Percentiles rank a stretch among this genome's conserved stretches.
Conservation (phyloP, 2,113 vertebrate species). For the Triplophysa siluroides region DNA sequence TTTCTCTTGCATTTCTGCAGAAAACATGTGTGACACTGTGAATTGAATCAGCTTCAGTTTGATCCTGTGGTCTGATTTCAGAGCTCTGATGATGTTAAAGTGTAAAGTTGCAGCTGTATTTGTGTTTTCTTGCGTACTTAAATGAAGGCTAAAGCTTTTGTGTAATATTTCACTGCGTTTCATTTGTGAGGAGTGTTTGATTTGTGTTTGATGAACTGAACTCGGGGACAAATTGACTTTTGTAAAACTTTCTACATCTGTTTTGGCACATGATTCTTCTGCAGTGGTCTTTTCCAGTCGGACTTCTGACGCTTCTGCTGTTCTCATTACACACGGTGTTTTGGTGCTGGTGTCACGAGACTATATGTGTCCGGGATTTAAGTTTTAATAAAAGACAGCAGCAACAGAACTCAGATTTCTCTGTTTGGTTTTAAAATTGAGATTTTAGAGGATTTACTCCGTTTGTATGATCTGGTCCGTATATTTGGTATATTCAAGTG, state of each 20-base stretch:
- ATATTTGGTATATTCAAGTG: too few species aligned
- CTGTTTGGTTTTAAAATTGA: neutral
- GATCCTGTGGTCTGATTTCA: neutral
- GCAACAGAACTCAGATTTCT: neutral
- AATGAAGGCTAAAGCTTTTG: neutral
- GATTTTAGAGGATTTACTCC: too few species aligned
- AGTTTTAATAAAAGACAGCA: constrained; percentile 64
- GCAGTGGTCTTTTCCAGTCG: constrained; percentile 55
- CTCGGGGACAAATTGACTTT: constrained; percentile 58
- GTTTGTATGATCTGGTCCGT: too few species aligned
- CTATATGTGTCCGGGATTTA: constrained; percentile 54
- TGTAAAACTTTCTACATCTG: constrained; percentile 62
- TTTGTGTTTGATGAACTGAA: constrained; percentile 30
- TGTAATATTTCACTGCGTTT: constrained; percentile 17
- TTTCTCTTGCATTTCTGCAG: neutral
- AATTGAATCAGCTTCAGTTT: neutral
- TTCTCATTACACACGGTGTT: constrained; percentile 54
- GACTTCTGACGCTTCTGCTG: constrained; percentile 32
- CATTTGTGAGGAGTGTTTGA: neutral
- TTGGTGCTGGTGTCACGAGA: constrained; percentile 65
- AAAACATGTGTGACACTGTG: constrained; percentile 15
- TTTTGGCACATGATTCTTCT: constrained; percentile 41
- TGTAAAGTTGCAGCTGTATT: neutral
- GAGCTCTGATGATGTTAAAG: neutral
- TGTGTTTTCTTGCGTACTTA: neutral